phyloP scores from a whole-genome alignment of 23 tunicate species.

The Clavelina lepadiformis region DNA sequence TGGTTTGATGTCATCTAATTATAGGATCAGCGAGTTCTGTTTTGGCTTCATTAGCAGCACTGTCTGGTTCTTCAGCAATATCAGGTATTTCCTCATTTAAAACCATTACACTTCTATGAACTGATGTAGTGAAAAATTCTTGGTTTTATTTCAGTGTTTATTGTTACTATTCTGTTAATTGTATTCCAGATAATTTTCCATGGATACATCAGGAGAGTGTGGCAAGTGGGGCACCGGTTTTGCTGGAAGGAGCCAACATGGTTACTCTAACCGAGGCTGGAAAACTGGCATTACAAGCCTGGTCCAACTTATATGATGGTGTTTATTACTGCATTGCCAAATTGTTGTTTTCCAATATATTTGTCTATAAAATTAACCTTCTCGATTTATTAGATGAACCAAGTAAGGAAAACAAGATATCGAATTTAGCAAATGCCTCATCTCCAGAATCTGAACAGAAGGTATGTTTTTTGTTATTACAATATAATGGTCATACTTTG shows the following conservation, averaged over 20 bases:
- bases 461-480: no score
- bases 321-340: no score
- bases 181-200: constrained; percentile 10
- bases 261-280: constrained; percentile 39
- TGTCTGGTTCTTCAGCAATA: constrained; percentile 24
- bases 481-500: no score
- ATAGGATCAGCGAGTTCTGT: background rate
- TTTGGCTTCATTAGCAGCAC: constrained; percentile 27
- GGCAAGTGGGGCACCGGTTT: constrained; percentile 22
- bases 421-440: no score
- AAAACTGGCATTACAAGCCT: constrained; percentile 40
- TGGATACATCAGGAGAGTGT: constrained; percentile 16
- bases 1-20: background rate
- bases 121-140: background rate
- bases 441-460: no score
- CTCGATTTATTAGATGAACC: background rate
- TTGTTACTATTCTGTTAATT: background rate
- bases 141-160: background rate
- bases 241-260: constrained; percentile 40
- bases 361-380: no score
- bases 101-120: background rate
- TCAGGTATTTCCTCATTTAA: constrained; percentile 6
- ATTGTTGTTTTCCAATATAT: no score
- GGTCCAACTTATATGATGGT: constrained; percentile 30
- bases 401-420: background rate